These are phyloP conservation scores for Zaprionus camerounensis DNA, from an alignment of 1,140 invertebrate genomes.

Conservation along the genomic window DNA sequence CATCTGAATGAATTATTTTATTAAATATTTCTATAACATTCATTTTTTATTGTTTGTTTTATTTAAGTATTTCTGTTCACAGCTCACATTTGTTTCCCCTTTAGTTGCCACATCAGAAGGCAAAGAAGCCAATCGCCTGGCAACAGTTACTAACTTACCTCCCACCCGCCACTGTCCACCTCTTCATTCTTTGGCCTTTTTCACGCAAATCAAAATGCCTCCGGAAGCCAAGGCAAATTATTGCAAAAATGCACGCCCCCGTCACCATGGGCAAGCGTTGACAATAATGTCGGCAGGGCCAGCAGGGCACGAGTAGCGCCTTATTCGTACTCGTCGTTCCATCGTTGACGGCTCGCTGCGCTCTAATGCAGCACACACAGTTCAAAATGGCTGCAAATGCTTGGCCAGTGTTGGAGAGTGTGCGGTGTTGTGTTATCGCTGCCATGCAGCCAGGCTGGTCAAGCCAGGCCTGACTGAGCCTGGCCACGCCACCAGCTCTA, in stretches of 20 bases:
- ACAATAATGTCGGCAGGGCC: constrained; percentile 39
- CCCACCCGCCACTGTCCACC: neutral
- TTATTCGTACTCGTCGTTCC: constrained; percentile 6
- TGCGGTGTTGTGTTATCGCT: constrained; percentile 56
- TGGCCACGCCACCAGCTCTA: constrained; percentile 34
- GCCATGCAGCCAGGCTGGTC: constrained; percentile 57
- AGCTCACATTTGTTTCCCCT: neutral
- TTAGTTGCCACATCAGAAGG: neutral
- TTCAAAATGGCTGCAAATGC: constrained; percentile 22
- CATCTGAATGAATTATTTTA: too few relatives aligned
- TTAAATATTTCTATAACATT: too few relatives aligned
- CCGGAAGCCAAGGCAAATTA: constrained; percentile 49
- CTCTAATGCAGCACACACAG: constrained; percentile 57
- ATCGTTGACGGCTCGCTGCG: constrained; percentile 49
- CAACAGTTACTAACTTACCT: neutral
- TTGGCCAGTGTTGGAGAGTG: constrained; percentile 24
- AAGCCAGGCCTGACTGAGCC: constrained; percentile 13
- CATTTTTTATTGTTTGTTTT: too few relatives aligned
- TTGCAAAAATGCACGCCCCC: constrained; percentile 46
- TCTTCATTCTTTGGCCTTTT: neutral
- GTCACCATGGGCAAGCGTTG: constrained; percentile 25
- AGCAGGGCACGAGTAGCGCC: constrained; percentile 2
- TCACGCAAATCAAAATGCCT: constrained; percentile 38
- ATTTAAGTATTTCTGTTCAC: neutral
- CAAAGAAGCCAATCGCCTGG: constrained; percentile 6